Percentiles rank a stretch among this genome's conserved stretches.
Conservation (phyloP, 1,140 invertebrate genomes). For the Semibalanus balanoides region DNA sequence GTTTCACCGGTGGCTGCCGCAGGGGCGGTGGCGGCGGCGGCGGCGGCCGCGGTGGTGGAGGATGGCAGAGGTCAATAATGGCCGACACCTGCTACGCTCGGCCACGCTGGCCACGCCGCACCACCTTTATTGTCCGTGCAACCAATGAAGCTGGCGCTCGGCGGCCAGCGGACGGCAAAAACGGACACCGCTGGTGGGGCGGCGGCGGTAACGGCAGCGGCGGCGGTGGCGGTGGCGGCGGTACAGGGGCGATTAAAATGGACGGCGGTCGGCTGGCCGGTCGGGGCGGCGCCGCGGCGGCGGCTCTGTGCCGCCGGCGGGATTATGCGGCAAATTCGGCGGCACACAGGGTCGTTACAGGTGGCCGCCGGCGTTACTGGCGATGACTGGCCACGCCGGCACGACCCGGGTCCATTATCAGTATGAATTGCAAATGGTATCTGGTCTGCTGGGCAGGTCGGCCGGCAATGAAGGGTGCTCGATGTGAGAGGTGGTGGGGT, state of each 20-base stretch:
- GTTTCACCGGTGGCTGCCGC: neutral
- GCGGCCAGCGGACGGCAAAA: neutral
- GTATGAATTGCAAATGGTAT: neutral
- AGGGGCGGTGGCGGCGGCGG: too few species aligned
- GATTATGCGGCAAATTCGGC: too few species aligned
- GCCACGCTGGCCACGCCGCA: too few species aligned
- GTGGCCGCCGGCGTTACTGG: neutral
- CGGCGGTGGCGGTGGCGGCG: too few species aligned
- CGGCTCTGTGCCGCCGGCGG: too few species aligned
- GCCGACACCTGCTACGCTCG: neutral
- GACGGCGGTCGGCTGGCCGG: too few species aligned
- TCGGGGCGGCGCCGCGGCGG: too few species aligned
- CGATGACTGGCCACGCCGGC: neutral
- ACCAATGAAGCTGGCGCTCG: neutral
- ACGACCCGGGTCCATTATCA: neutral
- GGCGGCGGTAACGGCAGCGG: neutral
- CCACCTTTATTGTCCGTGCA: neutral
- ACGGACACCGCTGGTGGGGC: neutral
- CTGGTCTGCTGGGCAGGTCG: neutral
- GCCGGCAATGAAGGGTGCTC: too few species aligned
- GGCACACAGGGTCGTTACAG: neutral
- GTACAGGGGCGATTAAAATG: too few species aligned
- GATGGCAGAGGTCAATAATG: neutral
- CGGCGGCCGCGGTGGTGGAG: neutral
- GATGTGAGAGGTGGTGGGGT: too few species aligned